Percentiles rank a stretch among this genome's conserved stretches.
Conservation (phyloP, 1,140 invertebrate genomes). For the Diuraphis noxia region DNA sequence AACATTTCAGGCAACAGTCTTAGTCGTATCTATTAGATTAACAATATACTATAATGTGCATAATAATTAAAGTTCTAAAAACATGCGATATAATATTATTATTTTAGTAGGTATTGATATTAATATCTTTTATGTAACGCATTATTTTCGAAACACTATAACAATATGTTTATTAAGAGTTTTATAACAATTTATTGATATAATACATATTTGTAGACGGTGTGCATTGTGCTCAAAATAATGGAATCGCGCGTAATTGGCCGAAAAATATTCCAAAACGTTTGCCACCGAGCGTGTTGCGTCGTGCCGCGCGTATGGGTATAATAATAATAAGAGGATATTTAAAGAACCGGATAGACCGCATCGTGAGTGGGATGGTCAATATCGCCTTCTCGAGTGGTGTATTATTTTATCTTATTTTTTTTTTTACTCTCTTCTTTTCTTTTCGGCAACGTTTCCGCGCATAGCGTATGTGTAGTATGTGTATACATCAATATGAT, state of each 20-base stretch:
- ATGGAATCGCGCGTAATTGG: constrained; percentile 1
- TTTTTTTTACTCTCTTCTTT: constrained; percentile 17
- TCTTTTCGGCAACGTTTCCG: constrained; percentile 20
- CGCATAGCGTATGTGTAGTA: neutral
- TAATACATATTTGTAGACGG: neutral
- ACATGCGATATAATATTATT: neutral
- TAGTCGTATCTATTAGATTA: neutral
- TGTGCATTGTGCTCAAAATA: neutral
- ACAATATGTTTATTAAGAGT: neutral
- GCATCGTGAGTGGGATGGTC: constrained; percentile 45
- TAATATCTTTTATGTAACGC: neutral
- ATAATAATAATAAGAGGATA: constrained; percentile 8
- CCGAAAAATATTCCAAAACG: constrained; percentile 24
- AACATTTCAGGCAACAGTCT: neutral
- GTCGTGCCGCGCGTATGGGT: neutral
- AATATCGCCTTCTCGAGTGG: constrained; percentile 38
- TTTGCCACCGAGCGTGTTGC: constrained; percentile 33
- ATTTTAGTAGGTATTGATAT: too few species aligned
- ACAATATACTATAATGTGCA: neutral
- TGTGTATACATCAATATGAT: neutral
- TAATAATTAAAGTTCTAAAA: neutral
- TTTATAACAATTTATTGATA: neutral
- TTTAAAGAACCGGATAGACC: constrained; percentile 43
- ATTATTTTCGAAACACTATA: neutral
- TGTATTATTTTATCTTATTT: constrained; percentile 28